Percentiles rank a stretch among this genome's conserved stretches.
Evolutionary conservation across 1,140 invertebrate genomes (phyloP).

Genomic region (Lordiphosa clarofinis): DNA sequence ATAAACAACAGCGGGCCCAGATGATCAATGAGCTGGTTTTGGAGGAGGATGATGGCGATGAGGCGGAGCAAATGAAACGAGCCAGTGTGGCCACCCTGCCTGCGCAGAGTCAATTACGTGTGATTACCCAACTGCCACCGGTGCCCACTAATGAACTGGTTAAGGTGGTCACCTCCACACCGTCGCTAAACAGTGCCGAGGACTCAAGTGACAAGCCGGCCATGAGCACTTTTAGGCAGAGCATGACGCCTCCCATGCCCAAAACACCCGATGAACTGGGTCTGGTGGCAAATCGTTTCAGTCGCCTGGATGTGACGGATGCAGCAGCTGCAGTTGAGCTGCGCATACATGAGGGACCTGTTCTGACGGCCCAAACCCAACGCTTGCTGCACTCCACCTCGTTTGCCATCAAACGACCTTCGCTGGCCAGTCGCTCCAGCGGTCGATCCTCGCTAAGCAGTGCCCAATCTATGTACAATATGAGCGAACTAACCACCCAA

Average conservation of each 20-base stretch:
- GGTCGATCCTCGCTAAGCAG: conserved; percentile 63
- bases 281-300: conserved; percentile 56
- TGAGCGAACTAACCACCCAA: conserved; percentile 55
- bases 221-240: conserved; percentile 57
- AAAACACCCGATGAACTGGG: conserved; percentile 53
- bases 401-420: conserved; percentile 74
- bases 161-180: conserved; percentile 55
- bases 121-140: conserved; percentile 40
- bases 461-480: conserved; percentile 70
- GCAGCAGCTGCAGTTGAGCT: conserved; percentile 31
- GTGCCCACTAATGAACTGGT: conserved; percentile 44
- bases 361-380: conserved; percentile 51
- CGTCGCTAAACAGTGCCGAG: conserved; percentile 48
- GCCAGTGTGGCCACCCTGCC: conserved; percentile 53
- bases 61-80: conserved; percentile 48
- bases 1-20: conserved; percentile 54
- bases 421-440: conserved; percentile 60
- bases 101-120: conserved; percentile 31
- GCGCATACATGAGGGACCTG: conserved; percentile 55
- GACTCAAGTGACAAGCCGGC: conserved; percentile 31
- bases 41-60: conserved; percentile 49
- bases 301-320: conserved; percentile 21
- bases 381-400: conserved; percentile 69
- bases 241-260: conserved; percentile 21
- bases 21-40: conserved; percentile 54